phyloP scores from a whole-genome alignment of 2,888 invertebrate species.

The Macrostomum cliftonense region DNA sequence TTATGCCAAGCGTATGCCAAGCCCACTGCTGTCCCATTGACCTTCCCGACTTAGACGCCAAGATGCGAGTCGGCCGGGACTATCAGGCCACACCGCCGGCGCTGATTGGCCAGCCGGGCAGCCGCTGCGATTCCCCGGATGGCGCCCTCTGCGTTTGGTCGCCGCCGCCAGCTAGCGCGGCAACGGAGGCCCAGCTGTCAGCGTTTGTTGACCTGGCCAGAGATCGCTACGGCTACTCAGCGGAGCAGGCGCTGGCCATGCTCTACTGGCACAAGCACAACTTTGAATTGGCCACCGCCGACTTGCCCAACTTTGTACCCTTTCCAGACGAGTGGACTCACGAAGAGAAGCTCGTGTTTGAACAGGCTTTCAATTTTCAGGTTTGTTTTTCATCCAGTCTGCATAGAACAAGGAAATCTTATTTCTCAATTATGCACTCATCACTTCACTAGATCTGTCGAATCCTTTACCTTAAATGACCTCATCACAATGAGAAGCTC shows the following conservation, averaged over 20 bases:
- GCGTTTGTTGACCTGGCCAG: no score
- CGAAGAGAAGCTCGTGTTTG: slow-evolving; percentile 89
- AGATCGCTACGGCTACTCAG: slow-evolving; percentile 2
- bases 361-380: slow-evolving; percentile 91
- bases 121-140: slow-evolving; percentile 5
- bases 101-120: slow-evolving; percentile 48
- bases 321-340: slow-evolving; percentile 95
- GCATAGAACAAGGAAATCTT: no score
- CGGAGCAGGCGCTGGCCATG: slow-evolving; percentile 63
- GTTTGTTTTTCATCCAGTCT: no score
- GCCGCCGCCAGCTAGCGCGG: slow-evolving; percentile 38
- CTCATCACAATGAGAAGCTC: no score
- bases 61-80: slow-evolving; percentile 73
- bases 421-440: no score
- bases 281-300: slow-evolving; percentile 69
- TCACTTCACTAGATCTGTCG: no score
- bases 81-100: slow-evolving; percentile 73
- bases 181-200: no score
- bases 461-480: no score
- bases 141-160: slow-evolving; percentile 77
- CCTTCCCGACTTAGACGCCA: slow-evolving; percentile 46
- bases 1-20: no score
- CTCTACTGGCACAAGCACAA: slow-evolving; percentile 95
- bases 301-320: slow-evolving; percentile 84
- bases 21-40: no score